Conservation (phyloP, 2,797 vertebrate species). For the Amblyraja radiata region DNA sequence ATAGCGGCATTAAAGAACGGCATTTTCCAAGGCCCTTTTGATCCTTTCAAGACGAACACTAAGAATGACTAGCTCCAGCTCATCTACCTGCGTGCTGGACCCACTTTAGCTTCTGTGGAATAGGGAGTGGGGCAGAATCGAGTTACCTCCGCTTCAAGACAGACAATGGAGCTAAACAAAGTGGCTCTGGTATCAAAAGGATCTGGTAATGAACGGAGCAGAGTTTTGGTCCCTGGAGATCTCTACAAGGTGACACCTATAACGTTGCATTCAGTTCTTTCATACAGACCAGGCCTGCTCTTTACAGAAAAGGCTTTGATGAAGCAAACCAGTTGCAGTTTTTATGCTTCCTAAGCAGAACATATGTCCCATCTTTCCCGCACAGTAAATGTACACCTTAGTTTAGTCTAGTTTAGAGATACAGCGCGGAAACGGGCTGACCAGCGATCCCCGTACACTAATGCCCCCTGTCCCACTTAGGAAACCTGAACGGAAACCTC, state of each 20-base stretch:
- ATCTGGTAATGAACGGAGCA: conserved; percentile 44
- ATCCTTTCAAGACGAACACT: conserved; percentile 42
- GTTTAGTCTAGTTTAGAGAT: background rate
- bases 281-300: background rate
- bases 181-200: conserved; percentile 51
- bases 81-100: conserved; percentile 24
- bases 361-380: background rate
- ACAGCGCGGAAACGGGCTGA: too few relatives aligned
- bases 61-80: conserved; percentile 9
- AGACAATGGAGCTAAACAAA: conserved; percentile 41
- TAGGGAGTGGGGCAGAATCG: conserved; percentile 38
- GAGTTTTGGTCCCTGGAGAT: conserved; percentile 41
- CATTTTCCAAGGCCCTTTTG: conserved; percentile 37
- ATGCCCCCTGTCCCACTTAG: too few relatives aligned
- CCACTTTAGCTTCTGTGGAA: conserved; percentile 31
- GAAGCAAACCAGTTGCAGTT: background rate
- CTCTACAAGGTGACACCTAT: conserved; percentile 39
- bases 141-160: conserved; percentile 43
- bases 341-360: background rate
- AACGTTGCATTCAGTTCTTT: background rate
- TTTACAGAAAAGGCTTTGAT: background rate
- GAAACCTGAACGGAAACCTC: too few relatives aligned
- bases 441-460: too few relatives aligned
- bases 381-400: background rate
- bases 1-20: conserved; percentile 2